Conservation (phyloP, 2,888 invertebrate genomes). For the Holacanthella duospinosa region DNA sequence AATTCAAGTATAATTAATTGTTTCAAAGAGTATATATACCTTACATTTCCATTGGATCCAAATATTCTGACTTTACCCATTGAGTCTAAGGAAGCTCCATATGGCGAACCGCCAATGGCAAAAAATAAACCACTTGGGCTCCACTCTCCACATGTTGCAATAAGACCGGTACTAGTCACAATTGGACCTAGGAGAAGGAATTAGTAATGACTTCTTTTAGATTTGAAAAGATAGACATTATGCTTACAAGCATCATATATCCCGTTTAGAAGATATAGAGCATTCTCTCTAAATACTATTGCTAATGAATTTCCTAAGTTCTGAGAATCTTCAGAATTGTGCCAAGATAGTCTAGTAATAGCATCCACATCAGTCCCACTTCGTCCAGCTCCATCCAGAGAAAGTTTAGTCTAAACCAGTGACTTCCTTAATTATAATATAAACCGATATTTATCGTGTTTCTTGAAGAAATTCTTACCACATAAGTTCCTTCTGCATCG, state of each 20-base stretch:
- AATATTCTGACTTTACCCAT: conserved; percentile 21
- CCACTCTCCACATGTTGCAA: conserved; percentile 29
- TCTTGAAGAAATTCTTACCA: neutral
- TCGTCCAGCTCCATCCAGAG: neutral
- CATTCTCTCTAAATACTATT: neutral
- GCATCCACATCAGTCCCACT: neutral
- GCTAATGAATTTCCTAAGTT: neutral
- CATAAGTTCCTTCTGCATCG: conserved; percentile 70
- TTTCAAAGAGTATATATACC: too few species aligned
- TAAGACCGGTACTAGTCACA: conserved; percentile 17
- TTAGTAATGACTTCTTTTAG: neutral
- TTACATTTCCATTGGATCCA: conserved; percentile 18
- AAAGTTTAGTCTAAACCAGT: neutral
- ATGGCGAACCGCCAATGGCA: conserved; percentile 26
- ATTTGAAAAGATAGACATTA: neutral
- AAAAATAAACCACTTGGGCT: conserved; percentile 29
- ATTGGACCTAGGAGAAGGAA: conserved; percentile 28
- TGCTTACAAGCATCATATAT: conserved; percentile 3
- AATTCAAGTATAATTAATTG: too few species aligned
- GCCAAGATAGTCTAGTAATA: neutral
- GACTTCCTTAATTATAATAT: neutral
- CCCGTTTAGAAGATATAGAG: conserved; percentile 4
- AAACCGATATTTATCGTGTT: too few species aligned
- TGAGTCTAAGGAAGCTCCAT: neutral
- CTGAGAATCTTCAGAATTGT: neutral